Evolutionary conservation across 2,113 vertebrate species (phyloP).

Genomic region (Carollia perspicillata): DNA sequence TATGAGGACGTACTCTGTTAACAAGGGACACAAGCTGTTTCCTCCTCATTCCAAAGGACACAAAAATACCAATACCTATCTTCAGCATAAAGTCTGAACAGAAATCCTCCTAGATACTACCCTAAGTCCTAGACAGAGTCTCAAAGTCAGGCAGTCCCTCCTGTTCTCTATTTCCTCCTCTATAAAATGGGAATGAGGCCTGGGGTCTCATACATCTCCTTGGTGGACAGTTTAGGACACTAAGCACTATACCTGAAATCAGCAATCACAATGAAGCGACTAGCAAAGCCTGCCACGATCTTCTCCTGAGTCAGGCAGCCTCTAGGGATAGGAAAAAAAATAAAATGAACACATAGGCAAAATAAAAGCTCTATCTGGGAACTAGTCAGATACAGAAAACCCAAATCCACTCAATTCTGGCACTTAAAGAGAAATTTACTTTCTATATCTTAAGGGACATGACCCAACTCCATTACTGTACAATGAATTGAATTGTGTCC

Average conservation of each 20-base stretch:
- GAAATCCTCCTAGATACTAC: not conserved
- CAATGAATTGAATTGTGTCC: not conserved
- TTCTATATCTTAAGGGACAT: not conserved
- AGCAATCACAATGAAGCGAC: conserved; percentile 94
- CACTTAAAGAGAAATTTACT: not conserved
- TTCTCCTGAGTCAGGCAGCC: conserved; percentile 98
- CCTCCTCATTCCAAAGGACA: not conserved
- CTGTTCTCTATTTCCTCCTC: not conserved
- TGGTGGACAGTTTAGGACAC: not conserved
- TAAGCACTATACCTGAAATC: conserved; percentile 91
- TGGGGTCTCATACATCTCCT: not conserved
- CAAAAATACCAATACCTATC: not conserved
- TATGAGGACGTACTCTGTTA: not conserved
- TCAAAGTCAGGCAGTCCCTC: not conserved
- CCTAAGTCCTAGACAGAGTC: not conserved
- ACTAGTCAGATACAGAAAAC: not conserved
- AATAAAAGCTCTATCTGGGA: not conserved
- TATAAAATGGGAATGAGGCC: not conserved
- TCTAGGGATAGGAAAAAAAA: conserved; percentile 73
- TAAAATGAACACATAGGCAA: not conserved
- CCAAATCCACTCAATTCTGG: not conserved
- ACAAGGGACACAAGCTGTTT: not conserved
- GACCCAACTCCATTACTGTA: not conserved
- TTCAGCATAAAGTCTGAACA: not conserved
- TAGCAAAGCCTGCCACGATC: conserved; percentile 95